Conservation (phyloP, 2,797 vertebrate species). For the Florisuga fusca region DNA sequence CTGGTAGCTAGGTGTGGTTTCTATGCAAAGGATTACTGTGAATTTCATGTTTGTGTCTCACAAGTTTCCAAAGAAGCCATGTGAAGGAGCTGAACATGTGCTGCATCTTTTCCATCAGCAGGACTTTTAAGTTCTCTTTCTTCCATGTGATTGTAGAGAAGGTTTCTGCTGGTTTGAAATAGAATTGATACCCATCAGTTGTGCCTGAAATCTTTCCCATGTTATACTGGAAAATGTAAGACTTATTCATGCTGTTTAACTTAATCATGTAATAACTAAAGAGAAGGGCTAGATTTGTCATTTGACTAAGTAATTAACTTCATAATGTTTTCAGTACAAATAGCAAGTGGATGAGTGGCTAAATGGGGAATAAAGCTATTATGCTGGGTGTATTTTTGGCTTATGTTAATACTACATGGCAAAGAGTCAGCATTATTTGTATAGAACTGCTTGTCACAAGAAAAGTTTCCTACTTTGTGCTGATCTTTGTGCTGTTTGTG, state of each 20-base stretch:
- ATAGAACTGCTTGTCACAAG: constrained; percentile 64
- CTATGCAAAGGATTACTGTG: neutral
- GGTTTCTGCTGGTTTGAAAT: neutral
- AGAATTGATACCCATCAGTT: neutral
- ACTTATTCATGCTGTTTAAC: neutral
- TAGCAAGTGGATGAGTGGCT: constrained; percentile 26
- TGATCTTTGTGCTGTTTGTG: constrained; percentile 51
- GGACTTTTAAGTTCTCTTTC: neutral
- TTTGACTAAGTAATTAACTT: constrained; percentile 17
- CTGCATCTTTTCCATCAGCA: constrained; percentile 10
- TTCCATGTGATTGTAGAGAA: neutral
- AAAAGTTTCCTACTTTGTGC: constrained; percentile 56
- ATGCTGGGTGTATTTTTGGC: constrained; percentile 35
- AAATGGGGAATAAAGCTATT: constrained; percentile 35
- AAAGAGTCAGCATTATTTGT: constrained; percentile 55
- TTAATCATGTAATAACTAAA: neutral
- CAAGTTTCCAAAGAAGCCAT: neutral
- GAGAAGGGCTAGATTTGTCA: neutral
- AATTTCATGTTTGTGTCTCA: neutral
- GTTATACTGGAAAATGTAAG: neutral
- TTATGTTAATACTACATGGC: neutral
- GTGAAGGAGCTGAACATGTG: neutral
- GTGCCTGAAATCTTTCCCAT: neutral
- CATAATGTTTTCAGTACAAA: constrained; percentile 9
- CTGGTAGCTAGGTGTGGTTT: constrained; percentile 16